phyloP scores from a whole-genome alignment of 1,140 invertebrate species.

The Diachasma alloeum region DNA sequence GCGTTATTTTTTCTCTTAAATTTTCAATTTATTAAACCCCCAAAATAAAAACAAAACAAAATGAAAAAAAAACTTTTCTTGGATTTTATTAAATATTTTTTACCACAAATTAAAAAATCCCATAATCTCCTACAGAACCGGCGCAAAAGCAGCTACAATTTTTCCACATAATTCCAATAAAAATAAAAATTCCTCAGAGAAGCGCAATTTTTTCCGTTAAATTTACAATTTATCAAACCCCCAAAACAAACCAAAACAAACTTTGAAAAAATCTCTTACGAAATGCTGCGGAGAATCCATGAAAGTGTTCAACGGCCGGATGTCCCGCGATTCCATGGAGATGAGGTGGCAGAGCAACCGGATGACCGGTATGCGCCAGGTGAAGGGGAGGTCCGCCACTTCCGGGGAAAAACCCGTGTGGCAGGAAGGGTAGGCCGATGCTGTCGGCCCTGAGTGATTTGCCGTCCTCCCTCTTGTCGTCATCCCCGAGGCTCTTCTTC shows the following conservation, averaged over 20 bases:
- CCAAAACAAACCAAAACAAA: not conserved
- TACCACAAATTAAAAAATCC: too few relatives aligned
- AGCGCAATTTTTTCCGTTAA: too few relatives aligned
- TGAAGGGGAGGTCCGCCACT: constrained; percentile 36
- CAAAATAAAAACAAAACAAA: not conserved
- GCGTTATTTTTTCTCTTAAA: too few relatives aligned
- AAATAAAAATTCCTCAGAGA: too few relatives aligned
- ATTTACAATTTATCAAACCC: not conserved
- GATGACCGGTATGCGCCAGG: constrained; percentile 41
- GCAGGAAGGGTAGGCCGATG: constrained; percentile 38
- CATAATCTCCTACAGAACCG: too few relatives aligned
- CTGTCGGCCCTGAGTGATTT: not conserved
- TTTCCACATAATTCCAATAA: too few relatives aligned
- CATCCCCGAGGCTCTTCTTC: not conserved
- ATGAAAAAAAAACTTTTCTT: constrained; percentile 30
- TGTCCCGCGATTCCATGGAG: constrained; percentile 41
- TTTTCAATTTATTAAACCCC: not conserved
- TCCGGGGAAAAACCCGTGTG: constrained; percentile 40
- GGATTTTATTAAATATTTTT: too few relatives aligned
- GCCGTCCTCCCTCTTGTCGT: constrained; percentile 20
- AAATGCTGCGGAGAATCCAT: constrained; percentile 58
- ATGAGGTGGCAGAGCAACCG: constrained; percentile 38
- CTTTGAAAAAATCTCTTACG: constrained; percentile 41
- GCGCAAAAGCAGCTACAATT: too few relatives aligned
- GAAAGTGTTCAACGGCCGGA: constrained; percentile 44